Conservation (phyloP, 1,140 invertebrate genomes). For the Rhagoletis zephyria region DNA sequence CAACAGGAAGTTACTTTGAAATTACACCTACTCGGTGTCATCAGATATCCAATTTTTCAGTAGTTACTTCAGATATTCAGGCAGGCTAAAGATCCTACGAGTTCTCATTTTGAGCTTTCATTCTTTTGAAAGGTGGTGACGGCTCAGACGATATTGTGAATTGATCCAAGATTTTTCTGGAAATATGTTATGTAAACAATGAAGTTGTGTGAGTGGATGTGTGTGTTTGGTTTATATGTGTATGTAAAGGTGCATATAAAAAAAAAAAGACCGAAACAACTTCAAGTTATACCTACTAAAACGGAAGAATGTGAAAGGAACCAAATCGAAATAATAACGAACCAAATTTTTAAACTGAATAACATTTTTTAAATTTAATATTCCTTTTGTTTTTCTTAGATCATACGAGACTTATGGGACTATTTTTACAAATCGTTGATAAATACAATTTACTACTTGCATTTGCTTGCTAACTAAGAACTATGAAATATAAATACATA, state of each 20-base stretch:
- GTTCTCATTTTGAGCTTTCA: not conserved
- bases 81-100: not conserved
- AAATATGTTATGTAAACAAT: constrained; percentile 36
- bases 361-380: constrained; percentile 39
- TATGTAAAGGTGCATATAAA: not conserved
- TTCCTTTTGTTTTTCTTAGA: not conserved
- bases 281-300: not conserved
- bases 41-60: not conserved
- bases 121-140: not conserved
- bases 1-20: not conserved
- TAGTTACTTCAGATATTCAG: not conserved
- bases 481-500: not conserved
- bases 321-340: not conserved
- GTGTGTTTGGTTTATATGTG: not conserved
- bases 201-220: constrained; percentile 18
- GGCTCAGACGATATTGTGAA: not conserved
- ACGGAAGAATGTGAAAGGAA: not conserved
- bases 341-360: not conserved
- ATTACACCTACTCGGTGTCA: not conserved
- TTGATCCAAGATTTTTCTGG: constrained; percentile 16
- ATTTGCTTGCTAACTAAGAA: constrained; percentile 27
- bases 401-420: not conserved
- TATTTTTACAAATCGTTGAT: constrained; percentile 12
- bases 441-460: constrained; percentile 41
- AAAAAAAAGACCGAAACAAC: not conserved